These are phyloP conservation scores for Oxyura jamaicensis DNA, from an alignment of 2,113 vertebrate species.

Conservation along the genomic window DNA sequence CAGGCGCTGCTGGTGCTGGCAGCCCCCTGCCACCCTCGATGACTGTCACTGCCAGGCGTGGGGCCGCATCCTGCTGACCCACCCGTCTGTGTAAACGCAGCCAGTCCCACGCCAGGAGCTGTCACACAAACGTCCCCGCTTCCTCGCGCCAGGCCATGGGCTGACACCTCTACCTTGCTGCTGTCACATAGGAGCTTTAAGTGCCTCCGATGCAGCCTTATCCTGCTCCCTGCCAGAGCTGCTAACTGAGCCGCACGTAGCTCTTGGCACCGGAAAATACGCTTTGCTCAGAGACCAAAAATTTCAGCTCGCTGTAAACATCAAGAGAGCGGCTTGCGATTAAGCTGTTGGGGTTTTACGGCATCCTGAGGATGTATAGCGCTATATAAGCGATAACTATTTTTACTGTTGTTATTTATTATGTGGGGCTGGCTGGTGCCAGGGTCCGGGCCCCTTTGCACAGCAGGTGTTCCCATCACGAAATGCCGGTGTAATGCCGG, in stretches of 20 bases:
- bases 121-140: not conserved
- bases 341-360: slow-evolving; percentile 39
- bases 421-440: not conserved
- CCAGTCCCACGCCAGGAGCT: not conserved
- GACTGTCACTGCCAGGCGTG: slow-evolving; percentile 16
- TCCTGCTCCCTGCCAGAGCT: not conserved
- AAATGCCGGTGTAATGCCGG: not conserved
- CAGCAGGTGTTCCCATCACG: not conserved
- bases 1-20: not conserved
- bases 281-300: slow-evolving; percentile 43
- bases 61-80: not conserved
- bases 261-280: slow-evolving; percentile 52
- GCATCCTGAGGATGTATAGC: slow-evolving; percentile 1
- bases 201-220: not conserved
- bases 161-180: not conserved
- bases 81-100: not conserved
- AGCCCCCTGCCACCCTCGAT: not conserved
- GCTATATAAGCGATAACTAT: not conserved
- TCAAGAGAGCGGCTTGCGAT: slow-evolving; percentile 5
- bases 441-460: not conserved
- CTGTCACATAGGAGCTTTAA: not conserved
- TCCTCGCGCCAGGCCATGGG: not conserved
- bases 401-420: slow-evolving; percentile 56
- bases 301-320: slow-evolving; percentile 10
- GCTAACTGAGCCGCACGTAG: slow-evolving; percentile 1